Conservation (phyloP, 2,113 vertebrate species). For the Cyprinodon variegatus region DNA sequence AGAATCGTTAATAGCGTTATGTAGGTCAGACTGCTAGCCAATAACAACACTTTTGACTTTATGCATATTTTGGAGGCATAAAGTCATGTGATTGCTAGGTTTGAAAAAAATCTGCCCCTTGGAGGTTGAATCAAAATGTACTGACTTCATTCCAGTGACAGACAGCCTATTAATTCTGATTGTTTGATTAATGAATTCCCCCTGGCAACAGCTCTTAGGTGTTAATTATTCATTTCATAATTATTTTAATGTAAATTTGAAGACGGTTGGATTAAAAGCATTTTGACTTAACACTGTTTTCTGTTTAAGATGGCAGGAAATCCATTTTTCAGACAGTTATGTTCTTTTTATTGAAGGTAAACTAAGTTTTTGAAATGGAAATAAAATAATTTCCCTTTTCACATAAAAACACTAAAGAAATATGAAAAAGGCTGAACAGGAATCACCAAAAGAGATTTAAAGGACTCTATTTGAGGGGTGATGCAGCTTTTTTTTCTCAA, state of each 20-base stretch:
- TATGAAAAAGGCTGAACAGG: conserved; percentile 5
- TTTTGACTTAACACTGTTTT: conserved; percentile 20
- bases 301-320: conserved; percentile 11
- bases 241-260: conserved; percentile 66
- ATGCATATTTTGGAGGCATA: conserved; percentile 36
- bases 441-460: conserved; percentile 14
- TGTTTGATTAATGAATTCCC: conserved; percentile 78
- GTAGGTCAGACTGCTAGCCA: conserved; percentile 69
- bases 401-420: background rate
- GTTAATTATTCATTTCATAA: conserved; percentile 79
- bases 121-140: conserved; percentile 44
- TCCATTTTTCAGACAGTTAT: background rate
- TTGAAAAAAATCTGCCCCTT: conserved; percentile 21
- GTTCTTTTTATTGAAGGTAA: conserved; percentile 6
- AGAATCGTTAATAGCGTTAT: conserved; percentile 66
- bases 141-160: conserved; percentile 38
- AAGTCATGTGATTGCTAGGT: conserved; percentile 2
- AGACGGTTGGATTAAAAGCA: conserved; percentile 37
- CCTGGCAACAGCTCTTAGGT: conserved; percentile 66
- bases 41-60: conserved; percentile 51
- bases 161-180: conserved; percentile 63
- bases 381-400: background rate
- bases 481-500: conserved; percentile 31
- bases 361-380: background rate
- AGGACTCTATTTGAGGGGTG: conserved; percentile 9